Percentiles rank a stretch among this genome's conserved stretches.
Evolutionary conservation across 2,797 vertebrate species (phyloP).

Genomic region (Anniella stebbinsi): DNA sequence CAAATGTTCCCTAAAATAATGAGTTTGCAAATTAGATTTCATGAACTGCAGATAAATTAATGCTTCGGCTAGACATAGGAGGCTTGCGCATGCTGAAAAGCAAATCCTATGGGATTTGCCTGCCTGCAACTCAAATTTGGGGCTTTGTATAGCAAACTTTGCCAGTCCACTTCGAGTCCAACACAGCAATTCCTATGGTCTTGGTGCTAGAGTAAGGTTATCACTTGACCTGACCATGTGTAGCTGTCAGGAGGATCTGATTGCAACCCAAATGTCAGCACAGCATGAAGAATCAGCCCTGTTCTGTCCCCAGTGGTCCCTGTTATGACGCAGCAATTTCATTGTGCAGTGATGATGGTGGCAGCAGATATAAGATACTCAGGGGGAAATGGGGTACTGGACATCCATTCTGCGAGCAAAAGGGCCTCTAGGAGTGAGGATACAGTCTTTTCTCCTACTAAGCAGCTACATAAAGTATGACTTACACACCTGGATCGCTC

Average conservation of each 20-base stretch:
- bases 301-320: background rate
- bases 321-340: background rate
- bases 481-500: background rate
- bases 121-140: too few relatives aligned
- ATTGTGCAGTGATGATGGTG: background rate
- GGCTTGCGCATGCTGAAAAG: background rate
- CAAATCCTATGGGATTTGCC: too few relatives aligned
- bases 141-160: too few relatives aligned
- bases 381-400: background rate
- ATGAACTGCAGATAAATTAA: constrained; percentile 4
- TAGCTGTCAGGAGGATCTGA: background rate
- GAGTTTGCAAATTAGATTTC: constrained; percentile 17
- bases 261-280: background rate
- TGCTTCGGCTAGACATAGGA: background rate
- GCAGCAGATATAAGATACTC: background rate
- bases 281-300: background rate
- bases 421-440: background rate
- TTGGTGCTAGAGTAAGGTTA: background rate
- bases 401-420: background rate
- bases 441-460: background rate
- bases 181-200: background rate
- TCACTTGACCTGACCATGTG: too few relatives aligned
- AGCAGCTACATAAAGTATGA: background rate
- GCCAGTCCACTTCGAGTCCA: too few relatives aligned
- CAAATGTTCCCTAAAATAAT: background rate